Percentiles rank a stretch among this genome's conserved stretches.
Evolutionary conservation across 2,113 vertebrate species (phyloP).

Genomic region (Electrona antarctica): DNA sequence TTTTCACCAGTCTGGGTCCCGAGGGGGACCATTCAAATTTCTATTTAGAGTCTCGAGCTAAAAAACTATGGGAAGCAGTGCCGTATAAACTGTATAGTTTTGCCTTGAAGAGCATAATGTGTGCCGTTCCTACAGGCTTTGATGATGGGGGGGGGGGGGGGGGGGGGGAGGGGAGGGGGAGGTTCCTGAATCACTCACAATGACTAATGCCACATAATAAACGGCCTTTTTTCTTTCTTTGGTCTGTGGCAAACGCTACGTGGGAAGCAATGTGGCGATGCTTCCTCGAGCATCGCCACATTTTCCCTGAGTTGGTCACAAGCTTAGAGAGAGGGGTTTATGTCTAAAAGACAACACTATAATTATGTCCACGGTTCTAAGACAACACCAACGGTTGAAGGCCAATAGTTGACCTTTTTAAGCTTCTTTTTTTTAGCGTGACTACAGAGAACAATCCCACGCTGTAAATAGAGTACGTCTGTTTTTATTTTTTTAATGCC

Average conservation of each 20-base stretch:
- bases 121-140: constrained; percentile 5
- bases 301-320: constrained; percentile 18
- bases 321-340: constrained; percentile 5
- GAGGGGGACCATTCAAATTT: too few relatives aligned
- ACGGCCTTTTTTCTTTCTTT: constrained; percentile 18
- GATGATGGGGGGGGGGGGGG: neutral
- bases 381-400: neutral
- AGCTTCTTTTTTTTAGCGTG: constrained; percentile 17
- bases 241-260: constrained; percentile 21
- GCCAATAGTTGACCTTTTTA: constrained; percentile 17
- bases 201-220: constrained; percentile 47
- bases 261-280: constrained; percentile 25
- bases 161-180: too few relatives aligned
- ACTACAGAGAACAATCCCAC: neutral
- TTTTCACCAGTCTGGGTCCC: too few relatives aligned
- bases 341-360: constrained; percentile 8
- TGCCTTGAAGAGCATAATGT: neutral
- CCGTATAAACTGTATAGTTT: neutral
- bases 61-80: neutral
- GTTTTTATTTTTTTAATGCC: neutral
- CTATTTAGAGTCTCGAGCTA: too few relatives aligned
- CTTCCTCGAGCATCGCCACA: constrained; percentile 4
- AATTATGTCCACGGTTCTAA: neutral
- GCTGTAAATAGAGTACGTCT: neutral
- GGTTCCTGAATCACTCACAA: constrained; percentile 13